Conservation (phyloP, 2,888 invertebrate genomes). For the Trichogramma evanescens region DNA sequence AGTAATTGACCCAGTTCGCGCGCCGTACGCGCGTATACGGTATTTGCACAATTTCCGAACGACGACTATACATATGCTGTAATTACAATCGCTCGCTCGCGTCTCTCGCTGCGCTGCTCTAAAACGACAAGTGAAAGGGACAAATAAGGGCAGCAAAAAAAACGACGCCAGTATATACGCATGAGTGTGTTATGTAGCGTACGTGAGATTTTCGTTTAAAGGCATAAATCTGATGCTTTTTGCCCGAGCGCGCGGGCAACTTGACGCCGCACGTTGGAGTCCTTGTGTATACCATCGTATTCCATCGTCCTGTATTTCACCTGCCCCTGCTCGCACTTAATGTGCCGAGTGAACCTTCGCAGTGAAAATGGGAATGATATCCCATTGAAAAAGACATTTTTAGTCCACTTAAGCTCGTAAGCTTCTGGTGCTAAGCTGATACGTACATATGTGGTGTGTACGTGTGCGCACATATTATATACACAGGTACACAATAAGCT, state of each 20-base stretch:
- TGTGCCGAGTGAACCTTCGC: neutral
- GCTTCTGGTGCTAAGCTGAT: neutral
- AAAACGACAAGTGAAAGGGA: constrained; percentile 18
- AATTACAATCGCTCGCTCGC: constrained; percentile 23
- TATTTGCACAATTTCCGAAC: constrained; percentile 32
- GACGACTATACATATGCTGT: constrained; percentile 8
- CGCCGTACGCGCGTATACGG: constrained; percentile 15
- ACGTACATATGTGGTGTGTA: neutral
- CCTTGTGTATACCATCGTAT: too few relatives aligned
- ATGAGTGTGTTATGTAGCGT: neutral
- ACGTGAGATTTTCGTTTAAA: constrained; percentile 7
- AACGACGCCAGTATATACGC: neutral
- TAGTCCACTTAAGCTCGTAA: neutral
- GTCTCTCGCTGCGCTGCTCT: neutral
- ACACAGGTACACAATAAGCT: too few relatives aligned
- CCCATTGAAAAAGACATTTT: constrained; percentile 14
- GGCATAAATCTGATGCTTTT: constrained; percentile 20
- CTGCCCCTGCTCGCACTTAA: constrained; percentile 1
- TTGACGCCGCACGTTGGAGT: too few relatives aligned
- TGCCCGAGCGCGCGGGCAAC: neutral
- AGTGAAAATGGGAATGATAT: neutral
- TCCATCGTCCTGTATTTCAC: neutral
- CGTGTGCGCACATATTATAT: too few relatives aligned
- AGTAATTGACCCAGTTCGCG: constrained; percentile 34
- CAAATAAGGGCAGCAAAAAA: constrained; percentile 14